phyloP scores from a whole-genome alignment of 2,888 invertebrate genomes.

The Drosophila fulvimacula region DNA sequence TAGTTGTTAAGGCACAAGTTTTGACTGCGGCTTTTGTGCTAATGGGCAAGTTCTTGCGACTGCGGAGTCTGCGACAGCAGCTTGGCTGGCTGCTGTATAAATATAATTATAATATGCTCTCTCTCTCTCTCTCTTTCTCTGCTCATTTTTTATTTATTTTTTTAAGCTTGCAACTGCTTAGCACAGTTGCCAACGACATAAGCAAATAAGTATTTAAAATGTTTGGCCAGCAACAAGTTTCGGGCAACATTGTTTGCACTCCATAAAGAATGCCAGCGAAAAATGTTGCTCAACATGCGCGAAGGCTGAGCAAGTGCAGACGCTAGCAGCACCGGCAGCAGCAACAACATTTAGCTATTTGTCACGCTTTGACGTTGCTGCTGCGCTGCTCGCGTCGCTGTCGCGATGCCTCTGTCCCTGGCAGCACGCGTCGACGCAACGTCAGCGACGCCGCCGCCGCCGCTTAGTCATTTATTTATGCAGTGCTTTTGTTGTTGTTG shows the following conservation, averaged over 20 bases:
- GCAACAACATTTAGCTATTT: constrained; percentile 58
- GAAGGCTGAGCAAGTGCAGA: constrained; percentile 37
- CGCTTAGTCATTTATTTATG: constrained; percentile 58
- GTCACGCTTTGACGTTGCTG: constrained; percentile 70
- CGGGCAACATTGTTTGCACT: constrained; percentile 33
- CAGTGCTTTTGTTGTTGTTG: constrained; percentile 20
- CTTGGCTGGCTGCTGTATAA: constrained; percentile 46
- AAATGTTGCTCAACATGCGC: constrained; percentile 54
- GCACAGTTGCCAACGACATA: constrained; percentile 37
- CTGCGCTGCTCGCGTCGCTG: constrained; percentile 23
- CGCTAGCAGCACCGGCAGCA: constrained; percentile 1
- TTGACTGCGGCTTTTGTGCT: constrained; percentile 51
- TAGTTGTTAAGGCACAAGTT: constrained; percentile 32
- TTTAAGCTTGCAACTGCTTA: constrained; percentile 33
- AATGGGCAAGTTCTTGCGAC: constrained; percentile 51
- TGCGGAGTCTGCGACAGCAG: constrained; percentile 38
- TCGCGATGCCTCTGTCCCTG: constrained; percentile 15
- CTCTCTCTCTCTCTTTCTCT: constrained; percentile 13
- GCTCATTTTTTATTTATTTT: constrained; percentile 10
- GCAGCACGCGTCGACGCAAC: constrained; percentile 56
- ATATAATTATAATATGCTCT: constrained; percentile 48
- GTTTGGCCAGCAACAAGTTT: constrained; percentile 61
- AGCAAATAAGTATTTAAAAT: constrained; percentile 40
- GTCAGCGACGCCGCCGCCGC: constrained; percentile 26
- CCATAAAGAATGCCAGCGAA: constrained; percentile 16